phyloP scores from a whole-genome alignment of 2,113 vertebrate genomes.

The Oncorhynchus nerka region DNA sequence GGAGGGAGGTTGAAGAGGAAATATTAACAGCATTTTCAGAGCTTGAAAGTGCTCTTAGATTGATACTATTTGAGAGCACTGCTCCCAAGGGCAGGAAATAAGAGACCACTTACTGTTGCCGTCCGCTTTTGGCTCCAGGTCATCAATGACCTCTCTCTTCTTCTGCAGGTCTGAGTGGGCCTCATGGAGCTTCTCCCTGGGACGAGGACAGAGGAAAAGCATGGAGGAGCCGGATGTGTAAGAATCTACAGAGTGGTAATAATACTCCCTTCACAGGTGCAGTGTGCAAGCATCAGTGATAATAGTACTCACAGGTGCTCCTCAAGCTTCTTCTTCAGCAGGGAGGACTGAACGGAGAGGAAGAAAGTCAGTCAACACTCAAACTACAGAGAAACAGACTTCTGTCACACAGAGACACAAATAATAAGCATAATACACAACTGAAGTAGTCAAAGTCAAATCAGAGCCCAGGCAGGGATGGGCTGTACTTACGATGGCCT shows the following conservation, averaged over 20 bases:
- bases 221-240: not conserved
- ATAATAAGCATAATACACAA: too few species aligned
- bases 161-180: constrained; percentile 88
- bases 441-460: constrained; percentile 51
- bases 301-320: constrained; percentile 86
- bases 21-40: not conserved
- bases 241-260: not conserved
- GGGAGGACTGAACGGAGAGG: constrained; percentile 71
- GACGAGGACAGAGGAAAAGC: constrained; percentile 8
- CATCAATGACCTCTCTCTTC: constrained; percentile 85
- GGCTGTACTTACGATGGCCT: constrained; percentile 78
- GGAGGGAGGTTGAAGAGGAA: not conserved
- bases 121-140: constrained; percentile 81
- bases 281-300: not conserved
- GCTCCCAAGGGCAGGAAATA: not conserved
- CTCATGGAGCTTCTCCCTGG: constrained; percentile 85
- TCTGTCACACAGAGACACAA: not conserved
- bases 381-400: not conserved
- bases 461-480: constrained; percentile 52
- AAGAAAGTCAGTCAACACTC: not conserved
- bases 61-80: not conserved
- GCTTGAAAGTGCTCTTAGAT: not conserved
- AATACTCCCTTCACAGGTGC: not conserved
- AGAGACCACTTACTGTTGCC: constrained; percentile 71
- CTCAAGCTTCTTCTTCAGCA: constrained; percentile 87